A percentile compares a stretch with the other conserved stretches of the same genome.
Evolutionary conservation across 2,888 invertebrate species (phyloP).

Genomic region (Argynnis bischoffii): DNA sequence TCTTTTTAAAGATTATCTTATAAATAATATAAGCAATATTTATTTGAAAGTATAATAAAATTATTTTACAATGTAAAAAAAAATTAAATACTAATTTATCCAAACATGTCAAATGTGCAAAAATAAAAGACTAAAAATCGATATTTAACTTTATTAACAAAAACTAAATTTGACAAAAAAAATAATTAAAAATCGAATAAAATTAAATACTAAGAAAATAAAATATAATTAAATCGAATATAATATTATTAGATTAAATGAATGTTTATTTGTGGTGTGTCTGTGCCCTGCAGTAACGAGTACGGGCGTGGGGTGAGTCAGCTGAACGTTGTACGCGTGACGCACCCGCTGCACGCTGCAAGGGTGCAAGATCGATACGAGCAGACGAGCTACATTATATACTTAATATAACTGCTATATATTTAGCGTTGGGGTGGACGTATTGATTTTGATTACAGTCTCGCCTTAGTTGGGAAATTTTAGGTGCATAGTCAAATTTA

Average conservation of each 20-base stretch:
- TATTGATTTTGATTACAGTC: constrained; percentile 33
- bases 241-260: no score
- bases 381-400: constrained; percentile 41
- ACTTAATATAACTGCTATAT: constrained; percentile 27
- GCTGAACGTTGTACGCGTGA: constrained; percentile 38
- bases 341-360: constrained; percentile 33
- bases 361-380: constrained; percentile 47
- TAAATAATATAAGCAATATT: no score
- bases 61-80: no score
- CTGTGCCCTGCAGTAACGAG: constrained; percentile 19
- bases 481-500: constrained; percentile 6
- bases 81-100: no score
- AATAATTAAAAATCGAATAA: neutral
- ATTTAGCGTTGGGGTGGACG: constrained; percentile 23
- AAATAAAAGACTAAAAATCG: no score
- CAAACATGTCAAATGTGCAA: no score
- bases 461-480: constrained; percentile 12
- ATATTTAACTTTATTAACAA: no score
- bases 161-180: no score
- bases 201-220: neutral
- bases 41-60: no score
- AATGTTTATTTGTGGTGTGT: neutral
- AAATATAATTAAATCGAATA: no score
- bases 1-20: no score
- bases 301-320: constrained; percentile 43